These are phyloP conservation scores for Tiphia femorata DNA, from an alignment of 2,888 invertebrate species.

Conservation along the genomic window DNA sequence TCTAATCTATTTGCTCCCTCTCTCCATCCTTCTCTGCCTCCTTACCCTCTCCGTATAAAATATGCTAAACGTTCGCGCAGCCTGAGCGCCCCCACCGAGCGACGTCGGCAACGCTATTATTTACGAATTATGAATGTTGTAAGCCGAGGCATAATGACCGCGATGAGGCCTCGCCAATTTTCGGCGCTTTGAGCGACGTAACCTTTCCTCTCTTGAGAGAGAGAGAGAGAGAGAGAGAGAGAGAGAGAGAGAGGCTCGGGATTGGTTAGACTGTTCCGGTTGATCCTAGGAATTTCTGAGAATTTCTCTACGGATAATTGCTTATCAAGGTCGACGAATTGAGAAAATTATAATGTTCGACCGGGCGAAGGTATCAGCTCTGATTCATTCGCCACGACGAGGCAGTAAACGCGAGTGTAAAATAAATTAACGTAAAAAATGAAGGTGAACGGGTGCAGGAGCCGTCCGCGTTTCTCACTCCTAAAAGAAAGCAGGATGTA, in stretches of 20 bases:
- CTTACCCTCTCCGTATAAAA: conserved; percentile 52
- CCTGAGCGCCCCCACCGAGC: conserved; percentile 33
- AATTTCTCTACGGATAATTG: too few relatives aligned
- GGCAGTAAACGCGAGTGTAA: too few relatives aligned
- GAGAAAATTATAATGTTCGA: too few relatives aligned
- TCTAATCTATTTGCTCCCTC: conserved; percentile 24
- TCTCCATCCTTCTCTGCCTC: neutral
- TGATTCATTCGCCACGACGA: too few relatives aligned
- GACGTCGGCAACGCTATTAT: conserved; percentile 58
- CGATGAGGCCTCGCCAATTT: conserved; percentile 40
- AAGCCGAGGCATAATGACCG: conserved; percentile 60
- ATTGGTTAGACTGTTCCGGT: too few relatives aligned
- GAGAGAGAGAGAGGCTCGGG: conserved; percentile 11
- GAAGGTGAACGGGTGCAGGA: too few relatives aligned
- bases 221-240: conserved; percentile 2
- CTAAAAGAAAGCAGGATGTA: too few relatives aligned
- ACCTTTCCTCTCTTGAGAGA: neutral
- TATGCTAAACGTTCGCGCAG: conserved; percentile 62
- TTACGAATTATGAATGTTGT: conserved; percentile 67
- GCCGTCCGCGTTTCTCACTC: too few relatives aligned
- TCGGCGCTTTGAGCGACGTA: conserved; percentile 7
- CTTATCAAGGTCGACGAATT: too few relatives aligned
- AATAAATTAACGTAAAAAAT: too few relatives aligned
- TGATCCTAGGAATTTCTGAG: too few relatives aligned
- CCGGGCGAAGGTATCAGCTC: too few relatives aligned